Evolutionary conservation across 1,140 invertebrate species (phyloP), one percentile per base, ranked within the genome.

Genomic region (Bombus haemorrhoidalis): DNA sequence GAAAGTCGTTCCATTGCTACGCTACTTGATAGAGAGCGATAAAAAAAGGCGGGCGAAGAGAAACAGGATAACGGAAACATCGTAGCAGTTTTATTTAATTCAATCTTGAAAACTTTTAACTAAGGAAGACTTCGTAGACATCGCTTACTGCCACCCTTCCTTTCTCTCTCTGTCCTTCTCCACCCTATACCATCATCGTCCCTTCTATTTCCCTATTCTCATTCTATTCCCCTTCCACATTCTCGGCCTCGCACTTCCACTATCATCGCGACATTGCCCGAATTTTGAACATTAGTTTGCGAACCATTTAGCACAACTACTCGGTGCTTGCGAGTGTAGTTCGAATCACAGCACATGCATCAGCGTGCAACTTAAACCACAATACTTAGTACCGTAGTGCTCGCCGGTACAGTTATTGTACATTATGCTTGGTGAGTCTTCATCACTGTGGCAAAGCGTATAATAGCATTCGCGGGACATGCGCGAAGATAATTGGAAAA

Each of bases 241-340:
- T 47, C n/a, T 32, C 71, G 71, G 53, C 57, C 74, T 73, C 75
- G 39, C 78, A 69, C 79, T n/a, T 68, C 69, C 83, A 81, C 80
- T 86, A 81, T 90, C 81, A 68, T 74, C 81, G 73, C 82, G 80
- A 85, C 81, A 82, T 72, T 87, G 68, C 83, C 72, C 81, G 74
- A 91, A 91, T 91, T 91, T 91, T 91, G 90, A 85, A 86, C 90
- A 91, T 91, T 91, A 91, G 86, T 91, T 91, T 88, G 90, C 90
- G 88, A 91, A 91, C 90, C 90, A 91, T 91, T 91, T 91, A 91
- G 86, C 90, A 91, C 87, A 91, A 91, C 90, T 89, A 91, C 83
- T 84, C 77, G 43, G 80, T 71, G 59, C 43, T 73, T 41, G 69
- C 75, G 64, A 89, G 85, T 83, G 83, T 71, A 91, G 83, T 89